Evolutionary conservation across 2,888 invertebrate genomes (phyloP), one percentile per base, ranked within the genome.

Genomic region (Xestia xanthographa): DNA sequence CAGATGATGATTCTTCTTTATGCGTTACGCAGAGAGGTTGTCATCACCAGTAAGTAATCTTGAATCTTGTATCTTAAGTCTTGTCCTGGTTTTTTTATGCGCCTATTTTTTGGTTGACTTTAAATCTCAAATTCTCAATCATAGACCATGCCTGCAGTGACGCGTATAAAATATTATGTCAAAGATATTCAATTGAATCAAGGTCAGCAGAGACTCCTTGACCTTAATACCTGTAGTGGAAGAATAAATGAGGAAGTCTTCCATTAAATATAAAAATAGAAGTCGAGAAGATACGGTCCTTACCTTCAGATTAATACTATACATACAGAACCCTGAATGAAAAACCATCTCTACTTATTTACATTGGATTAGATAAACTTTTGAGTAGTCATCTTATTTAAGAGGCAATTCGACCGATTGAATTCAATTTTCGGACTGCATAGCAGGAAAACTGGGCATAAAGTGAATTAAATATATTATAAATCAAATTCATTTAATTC

Each of bases 211-310:
- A 56, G 26, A 43, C 56, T 29, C 43, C 53, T 29, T 50, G 80
- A 58, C 56, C 65, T 66, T 38, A 65, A 70, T 45, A 38, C 38
- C 38, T 6, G 8, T 11, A 66, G 38, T 26, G 38, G 22, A 45
- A 34, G 53, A 53, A 77, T 41, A 41, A 65, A 74, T 75, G 29
- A 79, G 83, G 82, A 82, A 75, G 83, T 79, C 14, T 45, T 34
- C 63, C 50, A 83, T 70, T 69, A 41, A 53, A n/a, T 67, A 38
- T 60, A 43, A 50, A 68, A 81, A 80, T 76, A 76, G 60, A 62
- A 38, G 20, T 26, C 17, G n/a, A 38, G 11, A 48, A n/a, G n/a
- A 12, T 50, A n/a, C n/a, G 9, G 65, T 17, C 41, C 26, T 2
- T 22, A 66, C 22, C 48, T 45, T 11, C 14, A 41, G 6, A 63